These are phyloP conservation scores for Adelosebastes latens DNA, from an alignment of 2,797 vertebrate genomes.

Conservation along the genomic window DNA sequence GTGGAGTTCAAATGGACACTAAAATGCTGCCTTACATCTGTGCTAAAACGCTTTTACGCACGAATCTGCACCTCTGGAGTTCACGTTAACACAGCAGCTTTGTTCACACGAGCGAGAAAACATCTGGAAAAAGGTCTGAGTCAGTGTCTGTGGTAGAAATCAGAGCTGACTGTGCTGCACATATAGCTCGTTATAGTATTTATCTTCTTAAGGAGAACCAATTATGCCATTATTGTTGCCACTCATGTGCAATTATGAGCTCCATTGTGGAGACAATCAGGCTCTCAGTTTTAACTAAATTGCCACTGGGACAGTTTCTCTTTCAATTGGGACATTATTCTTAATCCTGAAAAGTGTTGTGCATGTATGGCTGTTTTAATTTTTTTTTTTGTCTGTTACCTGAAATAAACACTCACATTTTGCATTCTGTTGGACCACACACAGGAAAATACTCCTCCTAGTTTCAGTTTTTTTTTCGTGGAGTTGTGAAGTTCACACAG, in stretches of 20 bases:
- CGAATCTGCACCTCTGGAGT: not conserved
- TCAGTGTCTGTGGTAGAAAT: not conserved
- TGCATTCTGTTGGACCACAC: not conserved
- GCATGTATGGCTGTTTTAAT: not conserved
- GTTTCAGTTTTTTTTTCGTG: not conserved
- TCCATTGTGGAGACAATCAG: slow-evolving; percentile 29
- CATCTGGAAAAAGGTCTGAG: slow-evolving; percentile 51
- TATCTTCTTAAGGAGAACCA: slow-evolving; percentile 31
- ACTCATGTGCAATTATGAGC: slow-evolving; percentile 25
- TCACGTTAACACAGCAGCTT: not conserved
- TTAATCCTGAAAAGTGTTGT: not conserved
- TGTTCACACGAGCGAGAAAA: slow-evolving; percentile 4
- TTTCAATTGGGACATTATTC: not conserved
- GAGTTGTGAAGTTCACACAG: slow-evolving; percentile 12
- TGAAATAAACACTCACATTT: not conserved
- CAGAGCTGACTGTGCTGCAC: not conserved
- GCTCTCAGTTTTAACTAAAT: slow-evolving; percentile 17
- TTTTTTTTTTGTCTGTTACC: not conserved
- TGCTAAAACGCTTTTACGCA: not conserved
- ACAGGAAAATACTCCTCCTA: not conserved
- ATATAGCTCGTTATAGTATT: not conserved
- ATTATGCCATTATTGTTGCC: slow-evolving; percentile 24
- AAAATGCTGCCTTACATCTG: not conserved
- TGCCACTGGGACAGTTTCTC: slow-evolving; percentile 2
- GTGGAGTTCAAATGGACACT: not conserved